Base-by-base conservation (phyloP, 2,113 vertebrate species). In the Calidris pugnax region DNA sequence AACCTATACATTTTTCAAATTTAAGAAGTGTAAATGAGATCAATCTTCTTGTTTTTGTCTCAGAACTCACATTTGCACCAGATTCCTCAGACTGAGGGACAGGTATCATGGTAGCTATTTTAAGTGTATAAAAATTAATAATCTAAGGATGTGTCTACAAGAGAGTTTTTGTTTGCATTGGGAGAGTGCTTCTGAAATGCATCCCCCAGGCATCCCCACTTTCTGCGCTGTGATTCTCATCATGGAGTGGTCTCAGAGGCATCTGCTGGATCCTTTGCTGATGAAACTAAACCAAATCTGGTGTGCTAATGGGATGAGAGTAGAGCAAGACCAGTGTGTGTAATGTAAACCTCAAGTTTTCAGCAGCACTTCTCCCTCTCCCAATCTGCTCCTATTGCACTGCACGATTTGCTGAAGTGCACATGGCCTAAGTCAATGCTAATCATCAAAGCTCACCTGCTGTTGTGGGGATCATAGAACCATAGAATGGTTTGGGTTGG, bases 211-310 rank as follows among this genome's bases (percentile, higher is more conserved):
- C 26, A 78, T 23, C 22, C 47, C 37, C 26, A 6, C 26, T 67
- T 80, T 11, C 47, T 23, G 7, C 67, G n/a, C 26, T 30, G 15
- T 55, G 22, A 20, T 68, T 79, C 5, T 1, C 22, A 27, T 35
- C 39, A 47, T 0, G 0, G 17, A 60, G 51, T 28, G 45, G 23
- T 59, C 64, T 95, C 3, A 3, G 74, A 51, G 4, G 30, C 17
- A 55, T 15, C 59, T 76, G 41, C 37, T 51, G n/a, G 64, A 74
- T 90, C 28, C 20, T 28, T 62, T 83, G 79, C 55, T 74, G 55
- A 45, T 84, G 80, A 75, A 92, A 41, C 32, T 51, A 53, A 47
- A 26, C 5, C 12, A 43, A 81, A 48, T 62, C 50, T 84, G 72
- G 14, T 67, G 55, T 55, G 32, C 32, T 83, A 11, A 63, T 32